phyloP scores from a whole-genome alignment of 2,888 invertebrate species.

The Limnephilus marmoratus region DNA sequence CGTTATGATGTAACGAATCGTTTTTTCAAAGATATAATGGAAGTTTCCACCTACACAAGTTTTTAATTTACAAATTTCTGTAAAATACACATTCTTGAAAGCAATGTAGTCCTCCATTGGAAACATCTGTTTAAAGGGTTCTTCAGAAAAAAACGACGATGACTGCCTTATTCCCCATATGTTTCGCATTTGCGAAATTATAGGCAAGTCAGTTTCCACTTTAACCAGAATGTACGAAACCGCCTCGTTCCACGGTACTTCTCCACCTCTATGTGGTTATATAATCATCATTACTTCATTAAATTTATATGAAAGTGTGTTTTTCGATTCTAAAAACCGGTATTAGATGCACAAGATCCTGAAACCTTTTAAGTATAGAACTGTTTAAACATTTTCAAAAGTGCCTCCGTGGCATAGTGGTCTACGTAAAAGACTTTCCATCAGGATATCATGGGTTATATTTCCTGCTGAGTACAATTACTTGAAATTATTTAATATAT shows the following conservation, averaged over 20 bases:
- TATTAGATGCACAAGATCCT: too few species aligned
- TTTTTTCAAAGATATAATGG: too few species aligned
- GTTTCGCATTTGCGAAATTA: background rate
- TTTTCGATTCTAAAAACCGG: too few species aligned
- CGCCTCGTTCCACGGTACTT: background rate
- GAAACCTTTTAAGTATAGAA: too few species aligned
- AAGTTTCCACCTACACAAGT: background rate
- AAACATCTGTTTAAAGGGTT: conserved; percentile 2
- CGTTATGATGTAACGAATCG: too few species aligned
- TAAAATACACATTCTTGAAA: background rate
- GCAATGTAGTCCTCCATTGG: background rate
- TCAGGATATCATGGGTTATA: too few species aligned
- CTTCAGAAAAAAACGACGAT: background rate
- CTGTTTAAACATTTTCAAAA: too few species aligned
- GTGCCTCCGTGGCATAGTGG: too few species aligned
- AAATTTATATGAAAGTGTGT: background rate
- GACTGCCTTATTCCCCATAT: background rate
- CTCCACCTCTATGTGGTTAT: background rate
- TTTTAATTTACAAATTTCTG: background rate
- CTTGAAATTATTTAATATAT: too few species aligned
- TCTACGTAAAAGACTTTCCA: too few species aligned
- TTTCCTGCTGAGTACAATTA: too few species aligned
- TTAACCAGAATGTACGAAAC: background rate
- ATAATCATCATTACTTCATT: background rate
- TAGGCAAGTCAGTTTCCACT: background rate